These are phyloP conservation scores for Takifugu flavidus DNA, from an alignment of 2,113 vertebrate genomes.

Conservation along the genomic window DNA sequence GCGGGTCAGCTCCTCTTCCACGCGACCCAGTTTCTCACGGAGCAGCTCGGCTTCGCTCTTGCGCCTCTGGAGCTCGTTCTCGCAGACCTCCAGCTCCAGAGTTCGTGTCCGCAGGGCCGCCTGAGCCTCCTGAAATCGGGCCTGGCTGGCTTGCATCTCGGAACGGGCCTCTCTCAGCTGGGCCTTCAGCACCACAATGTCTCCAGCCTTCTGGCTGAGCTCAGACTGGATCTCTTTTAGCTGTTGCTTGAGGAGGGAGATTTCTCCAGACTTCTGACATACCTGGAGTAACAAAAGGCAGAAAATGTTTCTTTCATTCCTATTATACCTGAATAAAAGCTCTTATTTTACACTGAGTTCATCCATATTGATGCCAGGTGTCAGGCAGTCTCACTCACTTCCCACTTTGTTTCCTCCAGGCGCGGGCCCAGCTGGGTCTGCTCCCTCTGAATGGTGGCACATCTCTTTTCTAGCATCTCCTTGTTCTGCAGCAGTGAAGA, in stretches of 20 bases:
- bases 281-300: conserved; percentile 72
- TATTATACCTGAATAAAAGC: neutral
- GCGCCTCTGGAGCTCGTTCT: conserved; percentile 91
- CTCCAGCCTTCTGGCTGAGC: conserved; percentile 84
- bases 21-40: conserved; percentile 83
- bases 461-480: conserved; percentile 87
- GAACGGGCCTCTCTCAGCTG: conserved; percentile 88
- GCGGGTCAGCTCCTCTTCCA: conserved; percentile 82
- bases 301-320: neutral
- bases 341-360: no score
- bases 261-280: conserved; percentile 97
- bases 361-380: no score
- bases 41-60: conserved; percentile 91
- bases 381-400: conserved; percentile 73
- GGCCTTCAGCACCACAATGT: conserved; percentile 87
- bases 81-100: conserved; percentile 92
- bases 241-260: conserved; percentile 96
- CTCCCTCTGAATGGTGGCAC: conserved; percentile 88
- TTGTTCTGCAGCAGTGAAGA: conserved; percentile 90
- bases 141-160: conserved; percentile 85
- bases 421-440: conserved; percentile 91
- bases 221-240: conserved; percentile 92
- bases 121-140: conserved; percentile 82
- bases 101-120: conserved; percentile 81
- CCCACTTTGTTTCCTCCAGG: conserved; percentile 98